Base-by-base conservation (phyloP, 2,888 invertebrate genomes). In the Melanostoma scalare region DNA sequence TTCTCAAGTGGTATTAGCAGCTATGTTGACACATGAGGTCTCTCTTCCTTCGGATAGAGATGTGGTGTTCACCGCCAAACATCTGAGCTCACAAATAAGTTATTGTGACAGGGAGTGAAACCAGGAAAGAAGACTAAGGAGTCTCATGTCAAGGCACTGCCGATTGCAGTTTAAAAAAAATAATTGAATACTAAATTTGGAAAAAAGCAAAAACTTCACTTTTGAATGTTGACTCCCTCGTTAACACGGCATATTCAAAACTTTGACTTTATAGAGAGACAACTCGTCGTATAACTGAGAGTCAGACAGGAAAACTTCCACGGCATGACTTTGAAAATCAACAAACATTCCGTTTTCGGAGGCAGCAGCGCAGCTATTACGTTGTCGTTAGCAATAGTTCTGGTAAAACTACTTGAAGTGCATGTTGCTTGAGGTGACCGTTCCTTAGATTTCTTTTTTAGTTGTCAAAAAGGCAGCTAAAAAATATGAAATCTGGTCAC, bases 1-100 rank as follows among this genome's bases (percentile, higher is more conserved):
- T 61, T 79, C 74, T 84, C 79, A 74, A 79, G 84, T 74, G 74
- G 84, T 75, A 84, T 84, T 84, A 84, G 78, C 82, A 73, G 78
- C 60, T 42, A 65, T 55, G 84, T 84, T 84, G 84, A 84, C 84
- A 84, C 79, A 84, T 79, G 84, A 72, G 84, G 79, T 55, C 40
- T 6, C 31, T 35, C 67, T n/a, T 35, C 53, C 52, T 6, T 20
- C 35, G 31, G n/a, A 63, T 50, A 63, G 50, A 63, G 63, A 63
- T 63, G 50, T 5, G 10, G 8, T 8, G 2, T 2, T 3, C 35
- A 38, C 48, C 9, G 10, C 33, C 38, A 44, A 30, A 69, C 79
- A 68, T 46, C 68, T 63, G 44, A 63, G 53, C 53, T 38, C 52
- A 60, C 50, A 71, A 84, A 84, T 65, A 78, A 78, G 71, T 53